Percentiles rank a stretch among this genome's conserved stretches.
Conservation (phyloP, 2,797 vertebrate genomes). For the Brachyrhaphis roseni region DNA sequence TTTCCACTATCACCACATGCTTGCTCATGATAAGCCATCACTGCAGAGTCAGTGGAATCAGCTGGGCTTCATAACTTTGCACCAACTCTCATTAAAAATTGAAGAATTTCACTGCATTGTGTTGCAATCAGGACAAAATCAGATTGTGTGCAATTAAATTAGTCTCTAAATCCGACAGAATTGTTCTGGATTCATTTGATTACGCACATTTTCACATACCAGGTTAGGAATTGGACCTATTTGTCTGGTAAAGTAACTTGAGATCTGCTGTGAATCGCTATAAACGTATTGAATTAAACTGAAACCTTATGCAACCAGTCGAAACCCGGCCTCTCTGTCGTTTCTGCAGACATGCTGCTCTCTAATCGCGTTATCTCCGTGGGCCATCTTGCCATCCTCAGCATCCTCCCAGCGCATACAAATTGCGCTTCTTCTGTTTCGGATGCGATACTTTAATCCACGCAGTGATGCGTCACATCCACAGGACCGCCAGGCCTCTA, state of each 20-base stretch:
- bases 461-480: conserved; percentile 59
- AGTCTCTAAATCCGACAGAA: background rate
- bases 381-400: conserved; percentile 53
- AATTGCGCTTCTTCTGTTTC: conserved; percentile 27
- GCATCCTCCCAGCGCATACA: conserved; percentile 28
- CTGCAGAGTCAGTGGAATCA: background rate
- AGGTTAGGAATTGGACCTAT: background rate
- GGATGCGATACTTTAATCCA: background rate
- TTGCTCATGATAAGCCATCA: background rate
- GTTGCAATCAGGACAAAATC: background rate
- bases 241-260: background rate
- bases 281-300: background rate
- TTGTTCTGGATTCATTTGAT: background rate
- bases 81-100: background rate
- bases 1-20: background rate
- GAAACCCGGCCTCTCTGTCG: background rate
- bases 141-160: background rate
- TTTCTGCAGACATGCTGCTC: conserved; percentile 20
- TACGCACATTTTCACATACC: background rate
- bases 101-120: background rate
- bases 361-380: conserved; percentile 22
- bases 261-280: background rate
- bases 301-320: background rate
- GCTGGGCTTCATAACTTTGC: background rate
- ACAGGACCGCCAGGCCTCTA: conserved; percentile 16